phyloP scores from a whole-genome alignment of 2,888 invertebrate genomes.

The Slavum lentiscoides region DNA sequence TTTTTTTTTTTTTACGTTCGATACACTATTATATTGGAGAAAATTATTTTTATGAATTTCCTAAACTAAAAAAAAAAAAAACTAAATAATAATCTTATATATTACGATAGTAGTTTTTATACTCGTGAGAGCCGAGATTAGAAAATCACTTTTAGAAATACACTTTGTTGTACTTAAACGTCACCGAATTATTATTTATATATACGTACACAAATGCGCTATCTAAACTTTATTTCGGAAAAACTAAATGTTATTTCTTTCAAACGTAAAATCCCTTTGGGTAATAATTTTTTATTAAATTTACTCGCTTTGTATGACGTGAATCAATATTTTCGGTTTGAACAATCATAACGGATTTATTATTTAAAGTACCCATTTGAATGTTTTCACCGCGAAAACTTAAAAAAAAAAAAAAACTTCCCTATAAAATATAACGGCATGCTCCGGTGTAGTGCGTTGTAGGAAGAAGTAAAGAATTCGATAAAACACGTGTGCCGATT shows the following conservation, averaged over 20 bases:
- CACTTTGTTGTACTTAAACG: constrained; percentile 1
- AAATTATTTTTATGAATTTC: constrained; percentile 26
- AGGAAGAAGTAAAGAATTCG: too few species aligned
- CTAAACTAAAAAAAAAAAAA: neutral
- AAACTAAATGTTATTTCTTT: neutral
- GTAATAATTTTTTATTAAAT: too few species aligned
- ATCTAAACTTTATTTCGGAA: neutral
- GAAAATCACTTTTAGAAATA: neutral
- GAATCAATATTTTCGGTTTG: too few species aligned
- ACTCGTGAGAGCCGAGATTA: neutral
- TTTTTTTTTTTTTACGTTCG: constrained; percentile 10
- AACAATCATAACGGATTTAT: too few species aligned
- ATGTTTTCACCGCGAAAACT: too few species aligned
- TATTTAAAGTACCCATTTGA: too few species aligned
- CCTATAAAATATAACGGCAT: too few species aligned
- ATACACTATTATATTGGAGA: constrained; percentile 23
- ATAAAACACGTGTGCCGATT: too few species aligned
- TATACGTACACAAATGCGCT: too few species aligned
- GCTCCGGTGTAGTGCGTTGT: too few species aligned
- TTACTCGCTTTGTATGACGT: too few species aligned
- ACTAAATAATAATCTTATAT: neutral
- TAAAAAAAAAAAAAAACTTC: too few species aligned
- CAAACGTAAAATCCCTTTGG: neutral
- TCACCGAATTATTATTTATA: neutral
- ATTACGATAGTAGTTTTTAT: neutral